Conservation (phyloP, 2,888 invertebrate genomes). For the Adineta ricciae region DNA sequence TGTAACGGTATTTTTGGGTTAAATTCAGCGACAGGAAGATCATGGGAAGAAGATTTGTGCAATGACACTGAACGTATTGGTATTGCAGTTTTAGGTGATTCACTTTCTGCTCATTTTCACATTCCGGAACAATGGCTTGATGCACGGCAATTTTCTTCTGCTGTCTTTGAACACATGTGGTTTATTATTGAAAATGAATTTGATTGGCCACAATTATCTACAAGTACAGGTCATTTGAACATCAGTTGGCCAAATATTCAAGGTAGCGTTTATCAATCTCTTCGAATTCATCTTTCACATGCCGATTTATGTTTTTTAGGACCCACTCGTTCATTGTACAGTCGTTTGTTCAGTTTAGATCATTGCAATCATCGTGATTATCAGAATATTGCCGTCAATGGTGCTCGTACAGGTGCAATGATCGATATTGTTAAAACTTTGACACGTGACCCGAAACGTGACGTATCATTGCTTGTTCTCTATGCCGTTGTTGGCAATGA, state of each 20-base stretch:
- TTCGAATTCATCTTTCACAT: no score
- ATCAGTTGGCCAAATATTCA: neutral
- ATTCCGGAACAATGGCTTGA: conserved; percentile 51
- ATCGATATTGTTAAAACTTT: conserved; percentile 35
- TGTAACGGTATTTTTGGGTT: conserved; percentile 50
- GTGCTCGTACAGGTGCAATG: conserved; percentile 38
- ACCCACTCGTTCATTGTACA: no score
- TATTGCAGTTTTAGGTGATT: conserved; percentile 50
- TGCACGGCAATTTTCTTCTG: conserved; percentile 38
- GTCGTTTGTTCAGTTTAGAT: no score
- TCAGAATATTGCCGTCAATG: conserved; percentile 54
- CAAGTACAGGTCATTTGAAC: conserved; percentile 47
- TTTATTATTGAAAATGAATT: conserved; percentile 51
- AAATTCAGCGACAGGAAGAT: conserved; percentile 39
- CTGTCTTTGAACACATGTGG: conserved; percentile 45
- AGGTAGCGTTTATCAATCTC: neutral
- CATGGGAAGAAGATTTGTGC: conserved; percentile 47
- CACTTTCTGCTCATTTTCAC: conserved; percentile 54
- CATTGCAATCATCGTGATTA: conserved; percentile 43
- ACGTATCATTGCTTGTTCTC: conserved; percentile 51
- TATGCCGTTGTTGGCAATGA: conserved; percentile 54
- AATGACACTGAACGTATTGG: conserved; percentile 41
- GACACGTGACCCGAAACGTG: conserved; percentile 45
- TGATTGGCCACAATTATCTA: conserved; percentile 54
- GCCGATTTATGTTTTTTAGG: no score